Evolutionary conservation across 2,113 vertebrate species (phyloP).

Genomic region (Lamprologus sp.): DNA sequence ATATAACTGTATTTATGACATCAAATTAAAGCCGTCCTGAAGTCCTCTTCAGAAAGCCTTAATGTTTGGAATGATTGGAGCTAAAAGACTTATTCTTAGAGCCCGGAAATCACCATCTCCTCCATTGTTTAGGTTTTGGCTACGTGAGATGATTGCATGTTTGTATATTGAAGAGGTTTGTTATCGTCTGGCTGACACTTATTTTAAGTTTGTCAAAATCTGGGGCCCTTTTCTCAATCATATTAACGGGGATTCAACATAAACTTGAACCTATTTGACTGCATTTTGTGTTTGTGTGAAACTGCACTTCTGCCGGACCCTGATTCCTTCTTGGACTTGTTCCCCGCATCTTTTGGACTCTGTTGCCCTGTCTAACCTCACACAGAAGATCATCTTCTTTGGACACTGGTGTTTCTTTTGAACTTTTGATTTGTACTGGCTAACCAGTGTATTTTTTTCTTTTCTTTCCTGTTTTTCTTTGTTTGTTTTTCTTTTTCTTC

Average conservation of each 20-base stretch:
- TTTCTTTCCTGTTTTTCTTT: background rate
- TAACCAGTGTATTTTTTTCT: background rate
- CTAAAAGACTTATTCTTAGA: no score
- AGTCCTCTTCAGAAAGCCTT: background rate
- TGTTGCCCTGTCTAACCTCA: background rate
- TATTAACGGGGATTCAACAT: fast-evolving
- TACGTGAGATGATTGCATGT: fast-evolving
- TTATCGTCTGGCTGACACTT: background rate
- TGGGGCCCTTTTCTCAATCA: fast-evolving
- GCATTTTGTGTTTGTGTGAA: background rate
- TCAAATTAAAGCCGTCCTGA: background rate
- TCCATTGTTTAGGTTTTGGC: background rate
- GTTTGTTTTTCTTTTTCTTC: fast-evolving
- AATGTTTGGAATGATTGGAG: no score
- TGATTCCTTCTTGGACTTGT: background rate
- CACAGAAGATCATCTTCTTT: background rate
- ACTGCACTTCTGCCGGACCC: fast-evolving
- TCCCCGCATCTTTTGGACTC: fast-evolving
- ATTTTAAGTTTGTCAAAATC: fast-evolving
- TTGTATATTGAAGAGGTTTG: background rate
- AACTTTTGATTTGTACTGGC: background rate
- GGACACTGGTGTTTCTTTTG: background rate
- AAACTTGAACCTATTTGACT: background rate
- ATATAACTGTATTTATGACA: no score
- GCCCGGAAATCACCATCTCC: no score